A percentile compares a stretch with the other conserved stretches of the same genome.
Conservation (phyloP, 2,113 vertebrate species). For the Sialia sialis region DNA sequence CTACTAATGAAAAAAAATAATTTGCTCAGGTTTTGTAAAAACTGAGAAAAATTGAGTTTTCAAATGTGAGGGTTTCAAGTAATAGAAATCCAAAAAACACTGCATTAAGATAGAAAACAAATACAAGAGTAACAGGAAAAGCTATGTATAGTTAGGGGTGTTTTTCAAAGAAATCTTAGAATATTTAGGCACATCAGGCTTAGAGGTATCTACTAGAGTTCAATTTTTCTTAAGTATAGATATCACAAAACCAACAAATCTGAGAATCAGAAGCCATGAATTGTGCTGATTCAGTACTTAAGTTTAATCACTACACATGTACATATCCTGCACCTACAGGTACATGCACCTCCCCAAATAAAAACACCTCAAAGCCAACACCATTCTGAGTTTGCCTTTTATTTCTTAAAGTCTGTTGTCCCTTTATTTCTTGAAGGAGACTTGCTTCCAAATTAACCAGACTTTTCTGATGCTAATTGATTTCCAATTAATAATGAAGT, state of each 20-base stretch:
- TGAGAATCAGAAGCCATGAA: background rate
- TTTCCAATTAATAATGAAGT: background rate
- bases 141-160: accelerated
- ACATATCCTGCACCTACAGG: background rate
- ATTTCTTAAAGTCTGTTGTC: background rate
- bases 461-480: background rate
- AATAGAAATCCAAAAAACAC: background rate
- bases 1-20: background rate
- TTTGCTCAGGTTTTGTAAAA: background rate
- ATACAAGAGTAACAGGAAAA: background rate
- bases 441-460: background rate
- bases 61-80: background rate
- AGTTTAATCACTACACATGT: accelerated
- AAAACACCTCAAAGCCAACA: background rate
- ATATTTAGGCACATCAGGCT: background rate
- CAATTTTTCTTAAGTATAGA: background rate
- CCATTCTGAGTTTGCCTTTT: background rate
- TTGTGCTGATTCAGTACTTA: background rate
- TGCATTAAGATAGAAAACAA: background rate
- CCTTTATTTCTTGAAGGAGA: background rate
- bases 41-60: background rate
- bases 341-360: background rate
- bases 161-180: background rate
- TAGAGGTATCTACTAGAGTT: background rate
- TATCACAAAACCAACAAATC: background rate